Conservation (phyloP, 2,888 invertebrate species). For the Diarsia dahlii region DNA sequence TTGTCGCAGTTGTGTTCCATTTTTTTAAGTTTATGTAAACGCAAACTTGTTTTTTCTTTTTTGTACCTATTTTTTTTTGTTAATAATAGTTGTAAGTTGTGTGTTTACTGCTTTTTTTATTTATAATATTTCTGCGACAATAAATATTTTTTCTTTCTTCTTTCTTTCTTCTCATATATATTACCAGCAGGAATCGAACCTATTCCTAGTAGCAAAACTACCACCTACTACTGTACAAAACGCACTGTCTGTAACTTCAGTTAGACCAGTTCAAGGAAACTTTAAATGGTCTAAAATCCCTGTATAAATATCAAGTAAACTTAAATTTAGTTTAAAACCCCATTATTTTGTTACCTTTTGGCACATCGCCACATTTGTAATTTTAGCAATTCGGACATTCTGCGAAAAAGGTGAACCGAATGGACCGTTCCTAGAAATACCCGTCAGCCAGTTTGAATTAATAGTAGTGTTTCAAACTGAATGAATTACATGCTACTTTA, state of each 20-base stretch:
- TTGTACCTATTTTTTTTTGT: too few relatives aligned
- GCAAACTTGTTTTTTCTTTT: too few relatives aligned
- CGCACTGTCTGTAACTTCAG: neutral
- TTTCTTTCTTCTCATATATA: too few relatives aligned
- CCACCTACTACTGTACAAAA: neutral
- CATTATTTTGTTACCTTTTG: constrained; percentile 15
- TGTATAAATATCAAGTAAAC: neutral
- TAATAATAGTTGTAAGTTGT: too few relatives aligned
- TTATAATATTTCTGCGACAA: too few relatives aligned
- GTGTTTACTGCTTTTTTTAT: too few relatives aligned
- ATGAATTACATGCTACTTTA: neutral
- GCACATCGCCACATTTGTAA: constrained; percentile 27
- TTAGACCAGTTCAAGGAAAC: neutral
- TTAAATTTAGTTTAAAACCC: constrained; percentile 15
- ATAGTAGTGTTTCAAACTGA: constrained; percentile 25
- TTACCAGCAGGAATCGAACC: too few relatives aligned
- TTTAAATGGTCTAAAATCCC: neutral
- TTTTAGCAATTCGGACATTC: constrained; percentile 9
- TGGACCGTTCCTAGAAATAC: constrained; percentile 12
- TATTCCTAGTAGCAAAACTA: neutral
- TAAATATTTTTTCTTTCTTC: too few relatives aligned
- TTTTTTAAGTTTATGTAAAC: too few relatives aligned
- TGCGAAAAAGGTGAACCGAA: neutral
- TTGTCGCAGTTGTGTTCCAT: too few relatives aligned
- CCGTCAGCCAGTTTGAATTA: constrained; percentile 1